Evolutionary conservation across 1,140 invertebrate species (phyloP), one percentile per base, ranked within the genome.

Genomic region (Microplitis mediator): DNA sequence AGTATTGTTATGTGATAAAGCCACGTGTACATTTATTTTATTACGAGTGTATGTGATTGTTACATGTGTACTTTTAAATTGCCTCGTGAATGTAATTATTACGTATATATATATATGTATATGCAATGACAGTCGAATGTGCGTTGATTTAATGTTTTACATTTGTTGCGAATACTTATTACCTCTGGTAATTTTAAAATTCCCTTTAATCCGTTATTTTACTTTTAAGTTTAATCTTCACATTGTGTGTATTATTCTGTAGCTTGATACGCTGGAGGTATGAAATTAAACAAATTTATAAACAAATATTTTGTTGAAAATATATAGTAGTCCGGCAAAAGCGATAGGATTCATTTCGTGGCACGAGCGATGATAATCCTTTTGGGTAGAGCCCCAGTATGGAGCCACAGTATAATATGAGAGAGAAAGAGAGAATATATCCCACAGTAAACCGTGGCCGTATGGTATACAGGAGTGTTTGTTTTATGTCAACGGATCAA

Each of bases 401-500:
- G 58, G 71, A 74, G 67, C 60, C 61, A 74, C 39, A 45, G 39
- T 9, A 11, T 6, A 45, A 45, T 45, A 45, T 45, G 39, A 45
- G 56, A 58, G 9, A 11, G 14, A 58, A 9, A 58, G 56, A 23
- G 62, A 65, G 64, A 4, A 72, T 68, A 63, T 71, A 77, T 75
- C 71, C 76, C 74, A 72, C 63, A 76, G 79, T 78, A 76, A 76
- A 80, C 77, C 71, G 68, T 65, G 68, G 72, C 58, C 66, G 70
- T 76, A 75, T 74, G 76, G 69, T 74, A 45, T 45, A 45, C 39
- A 76, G 76, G 79, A 76, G 80, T 83, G 80, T 81, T 84, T 83
- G 81, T 82, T 85, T 83, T 81, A 83, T 83, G 79, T 81, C 76
- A 77, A 71, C 71, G 73, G 82, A 81, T 84, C 80, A 81, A 80